These are phyloP conservation scores for Drosophila pruinosa DNA, from an alignment of 1,140 invertebrate genomes.

Conservation along the genomic window DNA sequence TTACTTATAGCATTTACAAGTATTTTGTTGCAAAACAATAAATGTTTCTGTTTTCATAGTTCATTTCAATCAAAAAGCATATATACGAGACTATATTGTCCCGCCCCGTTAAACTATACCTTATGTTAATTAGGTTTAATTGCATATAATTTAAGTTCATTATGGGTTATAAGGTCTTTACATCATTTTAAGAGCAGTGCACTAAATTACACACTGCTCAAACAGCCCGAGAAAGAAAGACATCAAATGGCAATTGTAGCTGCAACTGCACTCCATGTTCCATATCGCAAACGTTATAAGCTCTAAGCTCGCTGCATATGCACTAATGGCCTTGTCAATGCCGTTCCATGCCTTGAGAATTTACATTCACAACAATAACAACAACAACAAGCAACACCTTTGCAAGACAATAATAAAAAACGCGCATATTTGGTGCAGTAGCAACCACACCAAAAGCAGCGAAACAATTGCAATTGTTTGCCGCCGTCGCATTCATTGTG, in stretches of 20 bases:
- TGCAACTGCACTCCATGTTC: slow-evolving; percentile 1
- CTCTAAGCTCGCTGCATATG: background rate
- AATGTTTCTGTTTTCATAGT: background rate
- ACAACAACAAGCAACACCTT: slow-evolving; percentile 18
- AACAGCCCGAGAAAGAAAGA: slow-evolving; percentile 40
- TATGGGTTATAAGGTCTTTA: slow-evolving; percentile 38
- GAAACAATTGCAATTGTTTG: slow-evolving; percentile 73
- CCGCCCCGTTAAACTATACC: slow-evolving; percentile 19
- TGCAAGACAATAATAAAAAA: slow-evolving; percentile 57
- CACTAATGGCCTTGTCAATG: slow-evolving; percentile 71
- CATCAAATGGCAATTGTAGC: slow-evolving; percentile 36
- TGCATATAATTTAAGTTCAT: slow-evolving; percentile 23
- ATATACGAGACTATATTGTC: background rate
- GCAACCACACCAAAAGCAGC: background rate
- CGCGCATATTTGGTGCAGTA: slow-evolving; percentile 70
- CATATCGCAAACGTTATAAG: background rate
- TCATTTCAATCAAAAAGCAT: background rate
- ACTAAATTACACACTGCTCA: slow-evolving; percentile 40
- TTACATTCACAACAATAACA: slow-evolving; percentile 42
- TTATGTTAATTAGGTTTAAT: slow-evolving; percentile 5
- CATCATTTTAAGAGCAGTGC: slow-evolving; percentile 45
- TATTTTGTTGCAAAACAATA: background rate
- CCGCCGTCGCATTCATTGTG: slow-evolving; percentile 45
- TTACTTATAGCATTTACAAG: no score
- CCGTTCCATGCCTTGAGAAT: slow-evolving; percentile 65